These are phyloP conservation scores for Perccottus glenii DNA, from an alignment of 2,113 vertebrate genomes.

Conservation along the genomic window DNA sequence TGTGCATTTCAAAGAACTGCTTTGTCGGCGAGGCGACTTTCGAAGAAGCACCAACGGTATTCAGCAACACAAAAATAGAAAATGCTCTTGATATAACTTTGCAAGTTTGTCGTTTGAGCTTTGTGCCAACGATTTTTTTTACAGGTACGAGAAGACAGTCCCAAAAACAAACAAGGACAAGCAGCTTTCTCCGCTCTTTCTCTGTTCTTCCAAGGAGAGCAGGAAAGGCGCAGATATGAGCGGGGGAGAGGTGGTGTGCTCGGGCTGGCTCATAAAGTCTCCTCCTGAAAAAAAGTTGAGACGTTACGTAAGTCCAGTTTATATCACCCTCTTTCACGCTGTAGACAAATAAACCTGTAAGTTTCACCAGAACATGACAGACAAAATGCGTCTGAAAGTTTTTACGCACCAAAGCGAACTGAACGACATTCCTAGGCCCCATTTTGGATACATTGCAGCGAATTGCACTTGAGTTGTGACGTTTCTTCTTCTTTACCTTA, in stretches of 20 bases:
- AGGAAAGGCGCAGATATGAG: conserved; percentile 81
- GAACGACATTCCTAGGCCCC: conserved; percentile 45
- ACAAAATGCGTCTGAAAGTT: not conserved
- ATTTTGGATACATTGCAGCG: conserved; percentile 17
- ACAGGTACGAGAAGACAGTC: conserved; percentile 63
- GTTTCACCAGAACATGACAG: conserved; percentile 10
- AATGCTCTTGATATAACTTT: conserved; percentile 30
- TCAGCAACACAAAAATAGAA: conserved; percentile 19
- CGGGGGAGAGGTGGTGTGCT: conserved; percentile 93
- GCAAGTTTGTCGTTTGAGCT: conserved; percentile 4
- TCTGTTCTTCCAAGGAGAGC: conserved; percentile 42
- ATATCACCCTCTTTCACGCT: conserved; percentile 49
- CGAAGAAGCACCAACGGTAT: conserved; percentile 61
- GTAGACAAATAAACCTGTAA: conserved; percentile 20
- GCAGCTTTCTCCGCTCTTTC: conserved; percentile 23
- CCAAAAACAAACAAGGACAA: conserved; percentile 48
- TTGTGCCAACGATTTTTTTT: conserved; percentile 10
- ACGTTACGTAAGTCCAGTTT: conserved; percentile 94
- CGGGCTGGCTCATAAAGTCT: conserved; percentile 96
- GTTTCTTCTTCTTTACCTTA: not conserved
- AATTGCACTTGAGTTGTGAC: not conserved
- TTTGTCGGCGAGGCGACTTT: conserved; percentile 59
- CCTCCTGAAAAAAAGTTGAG: conserved; percentile 99
- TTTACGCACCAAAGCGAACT: conserved; percentile 15
- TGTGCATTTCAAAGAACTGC: conserved; percentile 55